Evolutionary conservation across 2,888 invertebrate species (phyloP), one percentile per base, ranked within the genome.

Genomic region (Apodemia mormo): DNA sequence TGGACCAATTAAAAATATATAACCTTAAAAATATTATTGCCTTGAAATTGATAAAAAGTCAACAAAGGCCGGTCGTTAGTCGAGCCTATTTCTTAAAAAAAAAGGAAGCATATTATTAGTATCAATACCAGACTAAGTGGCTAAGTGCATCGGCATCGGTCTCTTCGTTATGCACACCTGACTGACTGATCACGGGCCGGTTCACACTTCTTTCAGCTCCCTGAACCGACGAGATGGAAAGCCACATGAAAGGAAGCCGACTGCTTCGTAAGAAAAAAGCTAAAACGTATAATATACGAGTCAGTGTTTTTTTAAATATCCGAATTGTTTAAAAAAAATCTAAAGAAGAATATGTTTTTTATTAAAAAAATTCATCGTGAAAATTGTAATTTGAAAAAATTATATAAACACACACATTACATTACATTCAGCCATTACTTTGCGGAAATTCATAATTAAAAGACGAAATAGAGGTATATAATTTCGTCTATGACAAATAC

Each of bases 171-270:
- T 78, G 79, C 80, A 87, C 91, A 89, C 88, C 88, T 89, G 90
- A 89, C 82, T 88, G 88, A 79, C 82, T 81, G 84, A 85, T 89
- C 82, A 89, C 90, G 85, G 87, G 77, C 86, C 83, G 88, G 73
- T 89, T 89, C 84, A 89, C 90, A 86, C 86, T 90, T 90, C 89
- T 89, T 90, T 87, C 87, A 89, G 85, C 84, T 82, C 81, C 81
- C 78, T 80, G 83, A 88, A 83, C 86, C 88, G 90, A 75, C 88
- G 85, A 85, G 82, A 89, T 81, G 90, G 90, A 90, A 90, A 89
- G 82, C 83, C 81, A 90, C 91, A 90, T 92, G 86, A 92, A 92
- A 92, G 92, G 90, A 84, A 72, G 71, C 74, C 74, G 79, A 80
- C 80, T 82, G 87, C 86, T 82, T 82, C 83, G 82, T 83, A 83